Conservation (phyloP, 1,140 invertebrate genomes). For the Holcopasites calliopsidis region DNA sequence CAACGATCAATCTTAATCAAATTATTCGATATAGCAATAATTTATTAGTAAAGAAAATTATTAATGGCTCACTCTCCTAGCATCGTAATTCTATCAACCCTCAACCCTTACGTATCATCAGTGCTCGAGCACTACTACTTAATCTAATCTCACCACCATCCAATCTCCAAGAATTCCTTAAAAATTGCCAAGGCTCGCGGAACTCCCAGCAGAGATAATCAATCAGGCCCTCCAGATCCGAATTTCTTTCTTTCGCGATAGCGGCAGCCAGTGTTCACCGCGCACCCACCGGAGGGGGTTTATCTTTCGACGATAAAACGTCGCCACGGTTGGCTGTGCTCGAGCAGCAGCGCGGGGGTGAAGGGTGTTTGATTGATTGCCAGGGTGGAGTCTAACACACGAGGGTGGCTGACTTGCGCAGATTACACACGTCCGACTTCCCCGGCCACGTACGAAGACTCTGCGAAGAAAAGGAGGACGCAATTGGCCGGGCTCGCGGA, state of each 20-base stretch:
- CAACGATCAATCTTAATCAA: too few species aligned
- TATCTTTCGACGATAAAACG: conserved; percentile 57
- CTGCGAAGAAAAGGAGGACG: conserved; percentile 40
- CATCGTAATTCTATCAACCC: too few species aligned
- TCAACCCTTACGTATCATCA: too few species aligned
- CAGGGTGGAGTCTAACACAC: conserved; percentile 72
- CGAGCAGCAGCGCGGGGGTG: conserved; percentile 11
- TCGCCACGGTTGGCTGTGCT: conserved; percentile 45
- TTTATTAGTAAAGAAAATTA: too few species aligned
- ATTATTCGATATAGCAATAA: too few species aligned
- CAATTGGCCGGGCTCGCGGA: conserved; percentile 22
- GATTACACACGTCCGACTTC: conserved; percentile 52
- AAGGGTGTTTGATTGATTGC: conserved; percentile 71
- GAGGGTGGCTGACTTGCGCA: conserved; percentile 66
- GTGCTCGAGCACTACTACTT: too few species aligned
- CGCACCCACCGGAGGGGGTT: conserved; percentile 19
- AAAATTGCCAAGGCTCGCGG: background rate
- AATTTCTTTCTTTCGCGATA: conserved; percentile 35
- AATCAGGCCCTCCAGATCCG: conserved; percentile 5
- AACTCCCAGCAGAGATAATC: background rate
- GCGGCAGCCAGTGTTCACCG: conserved; percentile 5
- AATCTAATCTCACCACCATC: background rate
- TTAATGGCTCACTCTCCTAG: too few species aligned
- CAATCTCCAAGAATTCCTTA: background rate
- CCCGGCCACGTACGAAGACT: conserved; percentile 31